These are phyloP conservation scores for Venturia canescens DNA, from an alignment of 1,140 invertebrate species.

Conservation along the genomic window DNA sequence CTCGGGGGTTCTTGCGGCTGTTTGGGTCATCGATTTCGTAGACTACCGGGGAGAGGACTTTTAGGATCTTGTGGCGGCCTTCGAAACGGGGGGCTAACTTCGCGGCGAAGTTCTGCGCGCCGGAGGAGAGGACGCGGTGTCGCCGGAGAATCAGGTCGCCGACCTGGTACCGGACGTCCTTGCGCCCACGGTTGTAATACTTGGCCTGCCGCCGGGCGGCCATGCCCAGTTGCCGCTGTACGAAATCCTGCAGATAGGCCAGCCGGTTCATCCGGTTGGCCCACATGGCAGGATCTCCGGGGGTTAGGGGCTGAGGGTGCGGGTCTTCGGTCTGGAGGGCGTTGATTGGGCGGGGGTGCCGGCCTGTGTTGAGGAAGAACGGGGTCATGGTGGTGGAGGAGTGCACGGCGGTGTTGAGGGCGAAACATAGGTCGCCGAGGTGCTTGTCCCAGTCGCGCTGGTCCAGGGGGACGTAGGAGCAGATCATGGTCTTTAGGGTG, in stretches of 20 bases:
- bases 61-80: too few species aligned
- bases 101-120: too few species aligned
- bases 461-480: slow-evolving; percentile 62
- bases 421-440: slow-evolving; percentile 68
- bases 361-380: slow-evolving; percentile 69
- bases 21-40: neutral
- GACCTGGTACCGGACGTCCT: neutral
- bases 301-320: slow-evolving; percentile 42
- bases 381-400: slow-evolving; percentile 70
- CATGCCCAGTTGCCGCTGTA: slow-evolving; percentile 1
- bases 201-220: slow-evolving; percentile 10
- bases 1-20: neutral
- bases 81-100: too few species aligned
- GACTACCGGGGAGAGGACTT: too few species aligned
- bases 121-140: too few species aligned
- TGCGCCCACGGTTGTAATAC: slow-evolving; percentile 12
- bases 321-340: neutral
- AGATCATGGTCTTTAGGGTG: slow-evolving; percentile 61
- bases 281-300: slow-evolving; percentile 55
- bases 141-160: slow-evolving; percentile 31
- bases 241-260: too few species aligned
- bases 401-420: slow-evolving; percentile 70
- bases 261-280: slow-evolving; percentile 15
- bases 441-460: slow-evolving; percentile 67
- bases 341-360: slow-evolving; percentile 14